Base-by-base conservation (phyloP, 2,888 invertebrate genomes). In the Eugnorisma glareosa region DNA sequence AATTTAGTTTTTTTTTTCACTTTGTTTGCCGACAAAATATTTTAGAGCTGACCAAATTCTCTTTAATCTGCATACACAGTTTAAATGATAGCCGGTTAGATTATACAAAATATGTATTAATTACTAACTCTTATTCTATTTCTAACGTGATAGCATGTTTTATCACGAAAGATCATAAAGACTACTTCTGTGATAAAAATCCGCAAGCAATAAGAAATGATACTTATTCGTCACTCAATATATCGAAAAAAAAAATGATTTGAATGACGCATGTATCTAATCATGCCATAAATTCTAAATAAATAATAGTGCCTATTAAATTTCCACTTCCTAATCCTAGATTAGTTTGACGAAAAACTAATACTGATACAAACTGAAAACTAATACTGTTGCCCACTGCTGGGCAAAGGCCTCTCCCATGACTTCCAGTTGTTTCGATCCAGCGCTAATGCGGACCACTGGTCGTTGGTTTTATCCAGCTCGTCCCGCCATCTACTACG, bases 251-350 rank as follows among this genome's bases (percentile, higher is more conserved):
- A 28, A 8, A 13, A n/a, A n/a, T n/a, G 1, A 40, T 31, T 31
- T 8, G 15, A 24, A 1, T 77, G 77, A 77, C 77, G 40, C 43
- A 77, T 51, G 5, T 15, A 35, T 28, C 4, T 68, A 48, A 77
- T 57, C 57, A 40, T 13, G 54, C 18, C 37, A 78, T 78, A 78
- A 48, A 79, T 79, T 66, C 5, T 40, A 64, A 64, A 37, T 54
- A 15, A 61, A 51, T 61, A 51, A 61, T 31, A 51, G 15, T 78
- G 35, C 28, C 24, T 37, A 54, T 28, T 68, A 71, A 71, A 54
- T 45, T 71, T 63, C 31, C 31, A 37, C 6, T 31, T 13, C 51
- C 28, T 79, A 31, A 77, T 78, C 71, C 28, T 24, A 15, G 71
- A 77, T 77, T 78, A 78, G 45, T 0, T 48, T 4, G 28, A 37